Evolutionary conservation across 2,797 vertebrate genomes (phyloP).

Genomic region (Hoplostethus atlanticus): DNA sequence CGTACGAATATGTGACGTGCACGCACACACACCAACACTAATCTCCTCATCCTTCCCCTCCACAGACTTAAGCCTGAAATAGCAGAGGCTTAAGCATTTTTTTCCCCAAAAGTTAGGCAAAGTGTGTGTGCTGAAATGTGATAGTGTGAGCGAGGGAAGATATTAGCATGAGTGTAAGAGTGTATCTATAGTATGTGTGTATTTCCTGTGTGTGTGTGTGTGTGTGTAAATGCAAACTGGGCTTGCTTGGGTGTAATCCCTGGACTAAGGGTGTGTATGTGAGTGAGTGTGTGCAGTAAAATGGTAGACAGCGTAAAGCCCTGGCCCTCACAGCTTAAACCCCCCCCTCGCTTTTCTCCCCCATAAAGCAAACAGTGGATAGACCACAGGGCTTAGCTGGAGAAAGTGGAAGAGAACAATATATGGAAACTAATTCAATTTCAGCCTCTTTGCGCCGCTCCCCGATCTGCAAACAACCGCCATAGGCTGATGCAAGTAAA

Average conservation of each 20-base stretch:
- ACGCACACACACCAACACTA: constrained; percentile 22
- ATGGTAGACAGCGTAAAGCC: constrained; percentile 73
- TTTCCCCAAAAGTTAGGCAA: constrained; percentile 51
- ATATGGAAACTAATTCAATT: constrained; percentile 86
- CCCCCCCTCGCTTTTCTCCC: constrained; percentile 72
- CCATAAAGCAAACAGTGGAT: constrained; percentile 82
- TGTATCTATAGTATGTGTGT: constrained; percentile 49
- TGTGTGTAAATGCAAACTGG: constrained; percentile 57
- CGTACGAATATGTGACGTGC: background rate
- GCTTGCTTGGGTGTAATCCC: constrained; percentile 59
- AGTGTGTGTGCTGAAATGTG: constrained; percentile 47
- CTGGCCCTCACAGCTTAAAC: constrained; percentile 77
- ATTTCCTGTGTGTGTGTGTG: background rate
- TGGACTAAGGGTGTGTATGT: constrained; percentile 28
- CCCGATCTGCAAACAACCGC: constrained; percentile 78
- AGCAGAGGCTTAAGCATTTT: constrained; percentile 42
- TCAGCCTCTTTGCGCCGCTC: constrained; percentile 70
- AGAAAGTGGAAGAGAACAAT: constrained; percentile 79
- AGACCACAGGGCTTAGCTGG: constrained; percentile 78
- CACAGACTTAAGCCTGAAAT: constrained; percentile 53
- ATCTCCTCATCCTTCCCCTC: constrained; percentile 40
- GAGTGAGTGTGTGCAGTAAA: constrained; percentile 52
- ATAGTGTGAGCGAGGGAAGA: constrained; percentile 54
- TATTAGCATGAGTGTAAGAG: constrained; percentile 64
- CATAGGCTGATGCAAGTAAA: constrained; percentile 76